A percentile compares a stretch with the other conserved stretches of the same genome.
Evolutionary conservation across 2,113 vertebrate genomes (phyloP).

Genomic region (Pseudois nayaur): DNA sequence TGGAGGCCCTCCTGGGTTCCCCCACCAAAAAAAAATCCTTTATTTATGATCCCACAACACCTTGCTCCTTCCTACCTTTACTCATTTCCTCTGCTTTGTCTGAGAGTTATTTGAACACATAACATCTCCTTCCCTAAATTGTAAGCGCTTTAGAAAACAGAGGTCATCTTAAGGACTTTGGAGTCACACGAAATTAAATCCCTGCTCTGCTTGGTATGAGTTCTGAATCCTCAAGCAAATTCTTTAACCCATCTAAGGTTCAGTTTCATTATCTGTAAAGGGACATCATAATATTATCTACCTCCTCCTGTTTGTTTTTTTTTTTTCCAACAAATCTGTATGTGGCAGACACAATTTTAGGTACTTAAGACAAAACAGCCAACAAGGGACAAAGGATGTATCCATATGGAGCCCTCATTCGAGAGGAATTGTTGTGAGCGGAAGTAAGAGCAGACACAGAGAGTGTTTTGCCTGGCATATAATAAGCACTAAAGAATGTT

Average conservation of each 20-base stretch:
- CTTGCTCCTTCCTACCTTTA: neutral
- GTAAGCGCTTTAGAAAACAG: neutral
- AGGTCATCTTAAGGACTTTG: neutral
- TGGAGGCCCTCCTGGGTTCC: neutral
- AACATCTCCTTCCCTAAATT: neutral
- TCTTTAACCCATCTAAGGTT: neutral
- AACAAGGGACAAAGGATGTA: neutral
- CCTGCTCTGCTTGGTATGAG: neutral
- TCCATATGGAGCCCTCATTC: neutral
- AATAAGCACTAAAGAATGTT: neutral
- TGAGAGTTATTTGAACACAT: neutral
- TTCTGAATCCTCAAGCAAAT: neutral
- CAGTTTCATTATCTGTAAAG: neutral
- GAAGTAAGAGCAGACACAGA: neutral
- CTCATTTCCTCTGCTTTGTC: neutral
- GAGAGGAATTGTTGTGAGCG: neutral
- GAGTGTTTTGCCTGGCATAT: neutral
- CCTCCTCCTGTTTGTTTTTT: neutral
- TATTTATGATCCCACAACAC: neutral
- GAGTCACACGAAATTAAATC: neutral
- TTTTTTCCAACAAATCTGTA: neutral
- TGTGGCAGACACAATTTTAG: neutral
- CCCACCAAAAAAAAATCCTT: neutral
- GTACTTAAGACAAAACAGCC: neutral
- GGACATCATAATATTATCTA: neutral